Evolutionary conservation across 2,113 vertebrate genomes (phyloP).

Genomic region (Paracanthobrama guichenoti): DNA sequence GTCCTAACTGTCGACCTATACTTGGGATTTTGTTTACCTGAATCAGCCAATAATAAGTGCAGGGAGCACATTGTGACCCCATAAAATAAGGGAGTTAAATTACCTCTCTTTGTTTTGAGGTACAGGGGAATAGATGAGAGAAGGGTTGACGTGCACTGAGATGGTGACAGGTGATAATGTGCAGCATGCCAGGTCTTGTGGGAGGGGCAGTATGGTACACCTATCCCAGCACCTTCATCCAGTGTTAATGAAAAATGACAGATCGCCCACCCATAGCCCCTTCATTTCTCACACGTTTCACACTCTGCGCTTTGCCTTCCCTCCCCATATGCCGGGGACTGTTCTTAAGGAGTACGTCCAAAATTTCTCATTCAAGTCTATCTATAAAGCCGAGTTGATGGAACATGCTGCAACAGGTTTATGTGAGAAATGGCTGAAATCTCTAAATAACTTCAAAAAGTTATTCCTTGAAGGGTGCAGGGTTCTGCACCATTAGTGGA

Average conservation of each 20-base stretch:
- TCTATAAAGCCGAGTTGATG: neutral
- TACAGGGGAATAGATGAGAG: constrained; percentile 24
- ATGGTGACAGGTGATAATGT: constrained; percentile 46
- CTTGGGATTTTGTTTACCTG: neutral
- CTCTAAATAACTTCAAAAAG: neutral
- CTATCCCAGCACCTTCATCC: constrained; percentile 16
- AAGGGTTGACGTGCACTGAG: neutral
- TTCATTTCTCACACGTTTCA: constrained; percentile 5
- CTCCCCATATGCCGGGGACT: neutral
- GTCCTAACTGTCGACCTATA: neutral
- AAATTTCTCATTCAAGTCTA: neutral
- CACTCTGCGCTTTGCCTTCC: neutral
- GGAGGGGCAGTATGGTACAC: constrained; percentile 4
- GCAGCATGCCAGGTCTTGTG: constrained; percentile 10
- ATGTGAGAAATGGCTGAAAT: neutral
- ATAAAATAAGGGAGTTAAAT: neutral
- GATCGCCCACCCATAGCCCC: constrained; percentile 12
- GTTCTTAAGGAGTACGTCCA: neutral
- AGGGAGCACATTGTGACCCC: neutral
- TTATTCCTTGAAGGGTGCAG: neutral
- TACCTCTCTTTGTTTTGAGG: neutral
- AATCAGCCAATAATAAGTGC: neutral
- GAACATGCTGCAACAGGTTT: constrained; percentile 5
- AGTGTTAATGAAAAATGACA: constrained; percentile 37
- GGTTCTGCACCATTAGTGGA: neutral